Evolutionary conservation across 2,797 vertebrate species (phyloP).

Genomic region (Oreortyx pictus): DNA sequence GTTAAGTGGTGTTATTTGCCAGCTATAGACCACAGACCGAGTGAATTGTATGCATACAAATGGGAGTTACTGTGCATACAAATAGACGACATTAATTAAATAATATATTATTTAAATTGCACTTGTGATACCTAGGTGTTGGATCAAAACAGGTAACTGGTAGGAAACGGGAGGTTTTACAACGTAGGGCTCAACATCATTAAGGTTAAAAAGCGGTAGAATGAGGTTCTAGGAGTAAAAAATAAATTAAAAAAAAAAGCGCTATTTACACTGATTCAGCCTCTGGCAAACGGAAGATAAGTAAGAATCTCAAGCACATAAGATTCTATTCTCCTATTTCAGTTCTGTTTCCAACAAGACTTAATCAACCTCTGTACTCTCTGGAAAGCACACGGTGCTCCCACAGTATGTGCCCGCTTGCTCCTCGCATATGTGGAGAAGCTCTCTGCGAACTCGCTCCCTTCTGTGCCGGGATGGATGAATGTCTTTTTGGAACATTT

Average conservation of each 20-base stretch:
- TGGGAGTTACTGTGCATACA: constrained; percentile 33
- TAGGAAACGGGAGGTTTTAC: neutral
- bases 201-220: neutral
- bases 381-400: neutral
- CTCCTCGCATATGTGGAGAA: neutral
- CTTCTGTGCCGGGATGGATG: neutral
- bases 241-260: neutral
- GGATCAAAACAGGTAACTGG: neutral
- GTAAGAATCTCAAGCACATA: neutral
- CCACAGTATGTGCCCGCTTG: neutral
- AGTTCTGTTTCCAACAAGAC: constrained; percentile 10
- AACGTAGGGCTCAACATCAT: neutral
- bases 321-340: constrained; percentile 48
- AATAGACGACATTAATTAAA: constrained; percentile 43
- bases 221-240: neutral
- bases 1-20: constrained; percentile 75
- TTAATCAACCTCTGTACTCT: neutral
- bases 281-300: constrained; percentile 15
- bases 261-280: constrained; percentile 4
- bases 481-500: neutral
- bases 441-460: neutral
- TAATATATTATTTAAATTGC: constrained; percentile 27
- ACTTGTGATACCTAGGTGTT: neutral
- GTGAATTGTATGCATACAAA: constrained; percentile 51
- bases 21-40: constrained; percentile 53